phyloP scores from a whole-genome alignment of 2,888 invertebrate species.

The Lepidonotus clava region DNA sequence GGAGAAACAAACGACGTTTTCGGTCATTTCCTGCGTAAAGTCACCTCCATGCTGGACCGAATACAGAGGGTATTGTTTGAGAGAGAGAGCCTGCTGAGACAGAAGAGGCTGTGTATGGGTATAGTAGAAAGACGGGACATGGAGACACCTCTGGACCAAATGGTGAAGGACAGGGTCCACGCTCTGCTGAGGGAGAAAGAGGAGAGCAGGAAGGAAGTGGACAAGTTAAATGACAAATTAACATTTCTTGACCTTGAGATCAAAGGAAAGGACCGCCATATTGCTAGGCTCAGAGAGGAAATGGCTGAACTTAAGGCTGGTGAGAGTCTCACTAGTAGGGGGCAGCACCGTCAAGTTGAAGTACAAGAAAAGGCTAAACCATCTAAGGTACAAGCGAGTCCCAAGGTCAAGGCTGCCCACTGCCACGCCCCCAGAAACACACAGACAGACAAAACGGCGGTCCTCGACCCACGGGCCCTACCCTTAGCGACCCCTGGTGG shows the following conservation, averaged over 20 bases:
- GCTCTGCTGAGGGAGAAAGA: neutral
- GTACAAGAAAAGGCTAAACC: too few relatives aligned
- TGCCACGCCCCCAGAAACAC: neutral
- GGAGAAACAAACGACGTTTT: neutral
- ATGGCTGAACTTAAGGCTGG: neutral
- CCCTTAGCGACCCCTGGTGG: too few relatives aligned
- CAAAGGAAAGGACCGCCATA: neutral
- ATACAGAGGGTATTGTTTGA: neutral
- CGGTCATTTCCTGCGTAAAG: neutral
- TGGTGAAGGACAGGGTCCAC: neutral
- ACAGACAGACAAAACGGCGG: constrained; percentile 1
- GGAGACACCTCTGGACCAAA: neutral
- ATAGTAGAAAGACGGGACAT: neutral
- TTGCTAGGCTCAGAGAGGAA: neutral
- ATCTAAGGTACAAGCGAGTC: neutral
- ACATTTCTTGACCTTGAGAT: neutral
- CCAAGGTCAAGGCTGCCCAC: neutral
- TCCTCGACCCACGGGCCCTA: too few relatives aligned
- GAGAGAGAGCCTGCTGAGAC: constrained; percentile 9
- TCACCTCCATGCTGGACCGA: constrained; percentile 9
- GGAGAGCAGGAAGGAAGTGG: neutral
- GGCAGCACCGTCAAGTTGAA: neutral
- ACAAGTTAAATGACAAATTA: neutral
- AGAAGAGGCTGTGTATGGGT: constrained; percentile 35
- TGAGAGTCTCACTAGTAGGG: neutral